Base-by-base conservation (phyloP, 1,140 invertebrate genomes). In the Bombus picipes region DNA sequence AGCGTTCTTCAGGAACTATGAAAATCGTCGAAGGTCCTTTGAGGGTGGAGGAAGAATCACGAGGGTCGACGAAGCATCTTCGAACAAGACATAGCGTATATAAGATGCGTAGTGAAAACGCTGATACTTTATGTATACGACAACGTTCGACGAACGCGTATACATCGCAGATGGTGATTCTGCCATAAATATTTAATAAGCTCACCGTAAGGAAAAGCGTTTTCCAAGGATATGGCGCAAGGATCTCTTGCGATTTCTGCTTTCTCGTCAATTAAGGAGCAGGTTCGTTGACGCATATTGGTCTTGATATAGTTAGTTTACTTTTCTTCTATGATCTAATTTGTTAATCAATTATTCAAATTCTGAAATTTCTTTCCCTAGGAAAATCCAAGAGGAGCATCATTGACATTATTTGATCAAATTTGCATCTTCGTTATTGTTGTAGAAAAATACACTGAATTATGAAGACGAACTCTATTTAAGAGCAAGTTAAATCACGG, bases 121-220 rank as follows among this genome's bases (percentile, higher is more conserved):
- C 76, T 71, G 43, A 89, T 89, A 70, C 88, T 89, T 89, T 89
- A 89, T 88, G 83, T 89, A 89, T 89, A 86, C 22, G 76, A 12
- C 25, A 57, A 83, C 59, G 57, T 81, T 68, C 75, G 71, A 53
- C 72, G 53, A 80, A 77, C 43, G 78, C 77, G 59, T 85, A 41
- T 70, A 84, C 65, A 81, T 85, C 43, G 87, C 41, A 57, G 72
- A 70, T 75, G 74, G 57, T 75, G 89, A 88, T 85, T 87, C 85
- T 71, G 65, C 57, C 86, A 92, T 92, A 91, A 92, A 92, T 92
- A 92, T 92, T 92, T 92, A 89, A 92, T 88, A 85, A 90, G 87
- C 22, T 66, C 22, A 34, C n/a, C 65, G 84, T 83, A 90, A 92
- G 80, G 39, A 76, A 91, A 68, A 90, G 82, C 85, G 80, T 87